These are phyloP conservation scores for Trichacis sp. DNA, from an alignment of 2,888 invertebrate species.

Conservation along the genomic window DNA sequence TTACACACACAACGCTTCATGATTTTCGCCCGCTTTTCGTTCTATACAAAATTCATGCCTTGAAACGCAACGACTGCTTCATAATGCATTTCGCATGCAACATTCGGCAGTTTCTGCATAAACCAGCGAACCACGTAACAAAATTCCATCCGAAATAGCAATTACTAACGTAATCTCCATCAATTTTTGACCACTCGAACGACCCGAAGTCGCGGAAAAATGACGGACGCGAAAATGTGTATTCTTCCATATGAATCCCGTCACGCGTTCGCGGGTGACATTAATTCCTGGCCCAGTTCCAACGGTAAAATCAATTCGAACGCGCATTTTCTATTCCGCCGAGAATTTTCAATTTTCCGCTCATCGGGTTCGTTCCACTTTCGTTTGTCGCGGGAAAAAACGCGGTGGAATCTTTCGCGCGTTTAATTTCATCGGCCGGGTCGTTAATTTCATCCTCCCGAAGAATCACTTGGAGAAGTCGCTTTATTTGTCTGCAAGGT, in stretches of 20 bases:
- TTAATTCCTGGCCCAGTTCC: constrained; percentile 2
- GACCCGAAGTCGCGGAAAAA: not conserved
- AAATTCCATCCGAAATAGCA: constrained; percentile 18
- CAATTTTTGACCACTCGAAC: not conserved
- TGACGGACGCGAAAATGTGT: not conserved
- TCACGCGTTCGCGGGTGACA: not conserved
- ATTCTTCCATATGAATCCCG: not conserved
- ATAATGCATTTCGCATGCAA: constrained; percentile 29
- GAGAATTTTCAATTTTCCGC: constrained; percentile 5
- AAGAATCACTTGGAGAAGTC: constrained; percentile 4
- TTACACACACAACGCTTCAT: constrained; percentile 15
- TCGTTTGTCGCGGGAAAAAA: not conserved
- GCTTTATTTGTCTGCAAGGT: constrained; percentile 35
- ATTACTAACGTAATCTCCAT: constrained; percentile 1
- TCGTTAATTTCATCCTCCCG: not conserved
- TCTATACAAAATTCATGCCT: constrained; percentile 30
- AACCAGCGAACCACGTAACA: constrained; percentile 20
- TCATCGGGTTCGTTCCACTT: constrained; percentile 1
- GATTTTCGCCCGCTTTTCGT: constrained; percentile 30
- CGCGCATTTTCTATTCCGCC: not conserved
- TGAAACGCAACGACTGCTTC: constrained; percentile 13
- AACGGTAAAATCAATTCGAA: not conserved
- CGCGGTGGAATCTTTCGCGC: not conserved
- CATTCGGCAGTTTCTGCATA: constrained; percentile 11
- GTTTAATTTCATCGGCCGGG: not conserved